A percentile compares a stretch with the other conserved stretches of the same genome.
Evolutionary conservation across 2,888 invertebrate genomes (phyloP).

Genomic region (Caenorhabditis sulstoni): DNA sequence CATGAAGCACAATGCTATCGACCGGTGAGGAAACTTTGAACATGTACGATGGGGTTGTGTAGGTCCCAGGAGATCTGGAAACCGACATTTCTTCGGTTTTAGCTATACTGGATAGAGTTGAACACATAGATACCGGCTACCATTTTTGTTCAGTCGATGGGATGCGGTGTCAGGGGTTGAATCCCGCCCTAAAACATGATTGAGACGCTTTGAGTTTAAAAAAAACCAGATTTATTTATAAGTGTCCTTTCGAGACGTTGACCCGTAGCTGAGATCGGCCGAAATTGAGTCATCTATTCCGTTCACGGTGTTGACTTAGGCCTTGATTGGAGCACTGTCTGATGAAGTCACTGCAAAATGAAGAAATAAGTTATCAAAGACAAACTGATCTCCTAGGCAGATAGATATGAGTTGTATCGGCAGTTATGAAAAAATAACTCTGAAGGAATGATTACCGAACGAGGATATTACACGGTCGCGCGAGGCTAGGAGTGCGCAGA

Average conservation of each 20-base stretch:
- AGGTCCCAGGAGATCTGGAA: slow-evolving; percentile 31
- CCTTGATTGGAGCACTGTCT: background rate
- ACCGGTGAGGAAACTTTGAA: background rate
- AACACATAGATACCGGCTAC: slow-evolving; percentile 37
- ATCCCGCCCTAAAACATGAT: slow-evolving; percentile 36
- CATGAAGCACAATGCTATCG: no score
- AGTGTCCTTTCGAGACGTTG: slow-evolving; percentile 30
- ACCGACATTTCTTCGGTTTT: slow-evolving; percentile 34
- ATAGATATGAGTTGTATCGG: no score
- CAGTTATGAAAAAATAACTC: no score
- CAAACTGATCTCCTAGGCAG: no score
- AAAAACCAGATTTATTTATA: slow-evolving; percentile 45
- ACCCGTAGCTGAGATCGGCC: slow-evolving; percentile 29
- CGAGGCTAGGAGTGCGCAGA: no score
- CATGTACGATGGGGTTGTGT: background rate
- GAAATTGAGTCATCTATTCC: slow-evolving; percentile 20
- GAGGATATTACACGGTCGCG: slow-evolving; percentile 4
- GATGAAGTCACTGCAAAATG: slow-evolving; percentile 23
- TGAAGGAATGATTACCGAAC: background rate
- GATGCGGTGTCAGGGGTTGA: slow-evolving; percentile 15
- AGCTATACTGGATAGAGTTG: background rate
- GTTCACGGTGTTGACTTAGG: background rate
- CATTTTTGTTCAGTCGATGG: slow-evolving; percentile 19
- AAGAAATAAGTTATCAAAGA: no score
- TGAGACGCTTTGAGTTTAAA: background rate